A percentile compares a stretch with the other conserved stretches of the same genome.
These are phyloP conservation scores for Brachionichthys hirsutus DNA, from an alignment of 2,113 vertebrate species.

Conservation along the genomic window DNA sequence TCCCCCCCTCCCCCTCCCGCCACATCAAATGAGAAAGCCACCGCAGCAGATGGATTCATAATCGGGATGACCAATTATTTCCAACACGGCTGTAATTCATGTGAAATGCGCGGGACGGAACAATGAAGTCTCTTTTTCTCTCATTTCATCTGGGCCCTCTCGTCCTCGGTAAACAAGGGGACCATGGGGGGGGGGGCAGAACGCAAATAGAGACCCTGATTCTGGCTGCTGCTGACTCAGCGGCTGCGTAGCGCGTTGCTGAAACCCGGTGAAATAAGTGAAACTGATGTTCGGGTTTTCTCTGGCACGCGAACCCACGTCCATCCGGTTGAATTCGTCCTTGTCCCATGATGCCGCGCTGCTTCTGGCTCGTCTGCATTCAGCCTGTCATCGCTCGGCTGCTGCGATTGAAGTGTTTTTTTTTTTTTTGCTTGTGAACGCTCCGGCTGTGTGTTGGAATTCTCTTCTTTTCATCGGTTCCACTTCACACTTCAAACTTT, in stretches of 20 bases:
- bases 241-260: not conserved
- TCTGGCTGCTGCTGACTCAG: conserved; percentile 40
- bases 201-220: conserved; percentile 16
- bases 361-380: too few relatives aligned
- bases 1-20: conserved; percentile 6
- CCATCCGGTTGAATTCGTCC: not conserved
- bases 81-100: conserved; percentile 41
- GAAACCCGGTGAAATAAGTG: conserved; percentile 2
- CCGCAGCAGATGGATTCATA: conserved; percentile 62
- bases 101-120: conserved; percentile 19
- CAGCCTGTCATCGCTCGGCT: too few relatives aligned
- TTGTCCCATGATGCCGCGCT: not conserved
- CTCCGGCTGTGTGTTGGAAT: too few relatives aligned
- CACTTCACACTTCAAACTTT: too few relatives aligned
- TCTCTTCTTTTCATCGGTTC: too few relatives aligned
- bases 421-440: too few relatives aligned
- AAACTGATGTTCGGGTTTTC: not conserved
- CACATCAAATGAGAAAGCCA: conserved; percentile 48
- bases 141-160: conserved; percentile 31
- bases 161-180: conserved; percentile 32
- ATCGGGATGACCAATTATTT: conserved; percentile 68
- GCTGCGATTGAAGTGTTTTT: too few relatives aligned
- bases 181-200: not conserved
- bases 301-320: not conserved
- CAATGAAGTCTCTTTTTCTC: conserved; percentile 26